phyloP scores from a whole-genome alignment of 2,113 vertebrate species.

The Aramus guarauna region DNA sequence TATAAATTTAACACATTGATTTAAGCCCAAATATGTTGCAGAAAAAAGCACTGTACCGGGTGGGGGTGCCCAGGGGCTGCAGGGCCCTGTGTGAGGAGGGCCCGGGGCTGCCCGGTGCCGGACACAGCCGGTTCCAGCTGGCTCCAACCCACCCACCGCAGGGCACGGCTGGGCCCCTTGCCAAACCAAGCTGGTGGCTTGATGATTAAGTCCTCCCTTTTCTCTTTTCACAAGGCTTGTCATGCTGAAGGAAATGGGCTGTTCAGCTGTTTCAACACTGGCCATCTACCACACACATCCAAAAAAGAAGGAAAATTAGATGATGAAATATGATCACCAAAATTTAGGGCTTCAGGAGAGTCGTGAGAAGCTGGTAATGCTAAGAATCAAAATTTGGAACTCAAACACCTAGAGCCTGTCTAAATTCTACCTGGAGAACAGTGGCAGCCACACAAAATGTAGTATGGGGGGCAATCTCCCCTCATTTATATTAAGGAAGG shows the following conservation, averaged over 20 bases:
- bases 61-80: not conserved
- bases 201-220: not conserved
- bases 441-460: not conserved
- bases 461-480: not conserved
- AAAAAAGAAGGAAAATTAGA: not conserved
- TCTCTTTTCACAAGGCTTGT: not conserved
- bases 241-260: not conserved
- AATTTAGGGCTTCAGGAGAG: not conserved
- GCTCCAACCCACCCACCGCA: accelerated
- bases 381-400: not conserved
- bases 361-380: not conserved
- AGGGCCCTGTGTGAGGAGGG: accelerated
- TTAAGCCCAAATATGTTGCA: not conserved
- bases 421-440: not conserved
- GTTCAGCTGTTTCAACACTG: not conserved
- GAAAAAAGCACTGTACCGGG: accelerated
- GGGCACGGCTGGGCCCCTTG: accelerated
- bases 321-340: not conserved
- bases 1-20: not conserved
- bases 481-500: not conserved
- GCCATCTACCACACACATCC: accelerated
- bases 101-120: accelerated
- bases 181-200: not conserved
- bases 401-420: not conserved
- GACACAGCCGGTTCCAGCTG: accelerated